Conservation (phyloP, 37 sponge, comb jelly and placozoan genomes). For the Spongilla lacustris region DNA sequence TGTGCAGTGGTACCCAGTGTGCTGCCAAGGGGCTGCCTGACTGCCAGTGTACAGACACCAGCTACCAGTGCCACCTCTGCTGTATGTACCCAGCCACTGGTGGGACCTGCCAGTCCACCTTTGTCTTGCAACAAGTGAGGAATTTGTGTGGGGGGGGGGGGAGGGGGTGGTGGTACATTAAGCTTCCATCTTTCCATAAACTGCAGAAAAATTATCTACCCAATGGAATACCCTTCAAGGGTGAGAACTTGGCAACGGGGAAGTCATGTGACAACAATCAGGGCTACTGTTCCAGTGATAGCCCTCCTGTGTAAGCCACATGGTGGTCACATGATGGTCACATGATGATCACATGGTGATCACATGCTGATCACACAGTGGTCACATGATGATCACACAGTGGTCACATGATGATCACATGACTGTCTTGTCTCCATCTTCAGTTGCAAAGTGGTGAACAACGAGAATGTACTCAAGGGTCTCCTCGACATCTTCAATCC, state of each 20-base stretch:
- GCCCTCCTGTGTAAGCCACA: not conserved
- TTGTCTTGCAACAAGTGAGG: not conserved
- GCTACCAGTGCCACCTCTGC: slow-evolving; percentile 21
- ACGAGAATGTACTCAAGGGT: slow-evolving; percentile 9
- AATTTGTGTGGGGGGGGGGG: too few relatives aligned
- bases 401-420: not conserved
- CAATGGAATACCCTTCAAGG: not conserved
- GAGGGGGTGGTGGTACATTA: not conserved
- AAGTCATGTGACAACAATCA: slow-evolving; percentile 50
- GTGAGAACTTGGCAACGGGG: slow-evolving; percentile 33
- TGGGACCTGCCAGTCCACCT: not conserved
- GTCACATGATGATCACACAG: too few relatives aligned
- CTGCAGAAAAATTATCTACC: not conserved
- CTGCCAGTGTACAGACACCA: slow-evolving; percentile 23
- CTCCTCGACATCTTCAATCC: slow-evolving; percentile 25
- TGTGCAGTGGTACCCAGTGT: slow-evolving; percentile 68
- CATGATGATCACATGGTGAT: too few relatives aligned
- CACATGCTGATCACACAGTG: too few relatives aligned
- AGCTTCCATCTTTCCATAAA: not conserved
- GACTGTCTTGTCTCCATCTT: not conserved
- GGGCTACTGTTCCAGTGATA: slow-evolving; percentile 45
- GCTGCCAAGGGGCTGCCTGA: slow-evolving; percentile 3
- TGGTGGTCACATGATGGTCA: not conserved
- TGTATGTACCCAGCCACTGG: not conserved
- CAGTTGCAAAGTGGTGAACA: slow-evolving; percentile 24